Percentiles rank a stretch among this genome's conserved stretches.
Conservation (phyloP, 2,797 vertebrate species). For the Momotus momota region DNA sequence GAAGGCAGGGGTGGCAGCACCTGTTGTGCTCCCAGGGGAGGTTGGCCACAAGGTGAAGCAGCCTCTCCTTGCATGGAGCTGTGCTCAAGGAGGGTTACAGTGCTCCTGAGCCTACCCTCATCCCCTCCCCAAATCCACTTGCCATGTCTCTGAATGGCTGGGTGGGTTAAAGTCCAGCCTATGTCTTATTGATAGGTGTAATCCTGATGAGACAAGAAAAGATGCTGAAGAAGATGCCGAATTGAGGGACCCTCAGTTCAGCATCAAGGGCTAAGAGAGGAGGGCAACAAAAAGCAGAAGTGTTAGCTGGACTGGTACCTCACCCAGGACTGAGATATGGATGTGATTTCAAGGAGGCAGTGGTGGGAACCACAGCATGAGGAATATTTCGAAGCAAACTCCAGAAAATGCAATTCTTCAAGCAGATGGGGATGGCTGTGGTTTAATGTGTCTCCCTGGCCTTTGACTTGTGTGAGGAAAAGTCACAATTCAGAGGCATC, state of each 20-base stretch:
- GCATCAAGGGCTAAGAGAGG: not conserved
- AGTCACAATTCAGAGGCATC: not conserved
- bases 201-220: not conserved
- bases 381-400: not conserved
- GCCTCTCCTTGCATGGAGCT: not conserved
- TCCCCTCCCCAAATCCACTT: not conserved
- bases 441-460: not conserved
- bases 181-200: not conserved
- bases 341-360: not conserved
- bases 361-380: not conserved
- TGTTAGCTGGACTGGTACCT: fast-evolving
- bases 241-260: not conserved
- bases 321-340: not conserved
- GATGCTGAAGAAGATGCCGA: not conserved
- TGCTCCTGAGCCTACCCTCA: not conserved
- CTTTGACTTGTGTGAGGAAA: not conserved
- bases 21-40: not conserved
- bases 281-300: not conserved
- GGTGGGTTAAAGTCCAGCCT: not conserved
- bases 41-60: fast-evolving
- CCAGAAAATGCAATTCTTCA: not conserved
- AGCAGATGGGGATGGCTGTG: not conserved
- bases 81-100: not conserved
- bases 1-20: not conserved
- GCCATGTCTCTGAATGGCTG: not conserved